Percentiles rank a stretch among this genome's conserved stretches.
Evolutionary conservation across 2,797 vertebrate species (phyloP).

Genomic region (Cryptoprocta ferox): DNA sequence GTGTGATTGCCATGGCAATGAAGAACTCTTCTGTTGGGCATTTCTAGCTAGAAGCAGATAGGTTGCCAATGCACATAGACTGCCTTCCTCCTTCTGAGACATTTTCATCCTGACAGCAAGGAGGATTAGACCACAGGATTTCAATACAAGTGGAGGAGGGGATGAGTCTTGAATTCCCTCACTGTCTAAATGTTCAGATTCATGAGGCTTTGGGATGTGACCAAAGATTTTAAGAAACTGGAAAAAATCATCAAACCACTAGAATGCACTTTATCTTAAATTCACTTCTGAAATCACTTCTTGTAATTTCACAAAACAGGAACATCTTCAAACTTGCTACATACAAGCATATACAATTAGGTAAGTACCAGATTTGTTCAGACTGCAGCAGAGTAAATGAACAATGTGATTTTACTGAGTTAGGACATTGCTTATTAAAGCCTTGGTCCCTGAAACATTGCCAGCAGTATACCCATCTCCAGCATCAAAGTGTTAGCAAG

Average conservation of each 20-base stretch:
- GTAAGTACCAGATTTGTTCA: constrained; percentile 65
- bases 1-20: not conserved
- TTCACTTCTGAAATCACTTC: constrained; percentile 62
- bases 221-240: constrained; percentile 47
- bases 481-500: constrained; percentile 45
- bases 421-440: constrained; percentile 54
- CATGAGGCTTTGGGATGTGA: constrained; percentile 47
- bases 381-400: constrained; percentile 45
- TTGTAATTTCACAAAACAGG: constrained; percentile 28
- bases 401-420: constrained; percentile 69
- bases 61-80: not conserved
- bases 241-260: constrained; percentile 67
- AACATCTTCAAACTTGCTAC: constrained; percentile 22
- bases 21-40: not conserved
- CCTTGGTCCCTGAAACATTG: constrained; percentile 52
- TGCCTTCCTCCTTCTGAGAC: not conserved
- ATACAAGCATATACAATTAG: constrained; percentile 37
- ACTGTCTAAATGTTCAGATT: constrained; percentile 50
- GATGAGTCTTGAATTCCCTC: constrained; percentile 62
- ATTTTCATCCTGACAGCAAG: not conserved
- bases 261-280: constrained; percentile 60
- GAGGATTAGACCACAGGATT: constrained; percentile 18
- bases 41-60: not conserved
- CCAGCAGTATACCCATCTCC: not conserved
- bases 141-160: not conserved